phyloP scores from a whole-genome alignment of 2,888 invertebrate genomes.

The Mystacides longicornis region DNA sequence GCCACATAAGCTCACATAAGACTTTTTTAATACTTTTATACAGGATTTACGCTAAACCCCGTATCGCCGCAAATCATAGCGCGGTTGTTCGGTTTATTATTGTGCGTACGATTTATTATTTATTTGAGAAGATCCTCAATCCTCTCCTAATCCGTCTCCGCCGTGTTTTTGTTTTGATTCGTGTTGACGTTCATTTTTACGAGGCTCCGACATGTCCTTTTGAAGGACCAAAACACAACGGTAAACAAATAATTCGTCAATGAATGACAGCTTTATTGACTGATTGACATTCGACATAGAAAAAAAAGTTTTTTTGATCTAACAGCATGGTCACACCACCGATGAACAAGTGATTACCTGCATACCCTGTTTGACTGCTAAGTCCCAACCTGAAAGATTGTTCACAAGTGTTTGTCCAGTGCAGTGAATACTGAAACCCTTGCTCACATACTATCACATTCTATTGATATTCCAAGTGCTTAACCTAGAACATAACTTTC shows the following conservation, averaged over 20 bases:
- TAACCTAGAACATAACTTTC: too few relatives aligned
- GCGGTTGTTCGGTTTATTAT: slow-evolving; percentile 23
- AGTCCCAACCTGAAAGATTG: too few relatives aligned
- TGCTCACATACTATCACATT: too few relatives aligned
- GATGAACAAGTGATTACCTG: too few relatives aligned
- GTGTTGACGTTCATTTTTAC: slow-evolving; percentile 13
- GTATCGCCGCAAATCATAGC: slow-evolving; percentile 26
- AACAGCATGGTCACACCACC: too few relatives aligned
- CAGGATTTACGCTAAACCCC: slow-evolving; percentile 33
- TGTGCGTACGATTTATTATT: slow-evolving; percentile 25
- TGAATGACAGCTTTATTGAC: too few relatives aligned
- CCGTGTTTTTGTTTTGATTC: slow-evolving; percentile 19
- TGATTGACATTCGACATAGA: too few relatives aligned
- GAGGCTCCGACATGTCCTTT: slow-evolving; percentile 8
- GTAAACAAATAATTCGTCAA: slow-evolving; percentile 16
- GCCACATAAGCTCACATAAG: slow-evolving; percentile 59
- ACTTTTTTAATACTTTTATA: slow-evolving; percentile 65
- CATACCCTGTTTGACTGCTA: too few relatives aligned
- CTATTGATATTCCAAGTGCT: too few relatives aligned
- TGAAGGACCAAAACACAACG: slow-evolving; percentile 16
- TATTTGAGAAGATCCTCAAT: slow-evolving; percentile 21
- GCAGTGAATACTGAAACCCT: too few relatives aligned
- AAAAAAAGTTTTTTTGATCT: too few relatives aligned
- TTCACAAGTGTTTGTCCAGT: too few relatives aligned
- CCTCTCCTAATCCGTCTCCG: slow-evolving; percentile 13